phyloP scores from a whole-genome alignment of 2,113 vertebrate genomes.

The Plestiodon gilberti region DNA sequence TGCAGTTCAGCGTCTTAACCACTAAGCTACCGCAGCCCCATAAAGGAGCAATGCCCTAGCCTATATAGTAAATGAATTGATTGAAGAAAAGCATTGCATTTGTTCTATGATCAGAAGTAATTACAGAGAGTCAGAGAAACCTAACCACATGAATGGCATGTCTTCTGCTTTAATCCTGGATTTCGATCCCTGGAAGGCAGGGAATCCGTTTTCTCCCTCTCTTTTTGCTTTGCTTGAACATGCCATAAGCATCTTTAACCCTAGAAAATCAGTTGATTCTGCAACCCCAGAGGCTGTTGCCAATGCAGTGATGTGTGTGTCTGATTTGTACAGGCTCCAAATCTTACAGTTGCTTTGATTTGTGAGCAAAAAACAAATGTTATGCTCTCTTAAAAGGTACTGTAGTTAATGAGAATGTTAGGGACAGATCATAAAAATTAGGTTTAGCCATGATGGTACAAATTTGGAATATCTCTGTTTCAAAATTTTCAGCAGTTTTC shows the following conservation, averaged over 20 bases:
- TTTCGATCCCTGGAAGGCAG: neutral
- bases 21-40: no score
- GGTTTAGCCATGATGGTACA: conserved; percentile 4
- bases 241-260: neutral
- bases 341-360: conserved; percentile 54
- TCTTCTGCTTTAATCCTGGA: neutral
- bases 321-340: conserved; percentile 54
- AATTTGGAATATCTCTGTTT: neutral
- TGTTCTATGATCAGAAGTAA: neutral
- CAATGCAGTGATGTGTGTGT: conserved; percentile 7
- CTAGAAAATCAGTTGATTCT: neutral
- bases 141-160: neutral
- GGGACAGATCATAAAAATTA: neutral
- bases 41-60: no score
- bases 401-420: conserved; percentile 21
- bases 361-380: conserved; percentile 61
- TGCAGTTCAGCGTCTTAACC: no score
- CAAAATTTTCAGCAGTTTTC: conserved; percentile 9
- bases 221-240: neutral
- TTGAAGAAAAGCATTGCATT: no score
- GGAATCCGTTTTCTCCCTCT: neutral
- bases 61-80: no score
- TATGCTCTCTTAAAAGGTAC: conserved; percentile 36
- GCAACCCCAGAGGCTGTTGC: neutral
- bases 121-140: neutral